Base-by-base conservation (phyloP, 2,888 invertebrate species). In the Eumerus sabulonum region DNA sequence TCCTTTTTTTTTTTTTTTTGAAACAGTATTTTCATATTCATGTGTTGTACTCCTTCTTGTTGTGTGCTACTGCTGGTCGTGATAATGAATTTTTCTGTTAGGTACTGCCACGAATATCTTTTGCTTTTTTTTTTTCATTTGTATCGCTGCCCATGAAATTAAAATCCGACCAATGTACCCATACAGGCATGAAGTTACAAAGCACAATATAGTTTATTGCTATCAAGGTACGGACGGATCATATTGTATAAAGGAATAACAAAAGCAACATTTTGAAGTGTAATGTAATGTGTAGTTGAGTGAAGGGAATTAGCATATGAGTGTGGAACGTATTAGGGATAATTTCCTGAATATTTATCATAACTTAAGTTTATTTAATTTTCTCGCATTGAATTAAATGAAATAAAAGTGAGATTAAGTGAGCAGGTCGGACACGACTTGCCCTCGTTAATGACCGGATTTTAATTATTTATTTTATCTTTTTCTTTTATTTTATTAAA, bases 261-360 rank as follows among this genome's bases (percentile, higher is more conserved):
- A 27, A 4, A 27, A 4, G n/a, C 2, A 27, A 27, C 27, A 27
- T 4, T 27, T 27, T 27, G 27, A n/a, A 40, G 40, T 40, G n/a
- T 40, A n/a, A 40, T n/a, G 12, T 40, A n/a, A 40, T 40, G n/a
- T 19, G 27, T 27, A 27, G 27, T 27, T 27, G 27, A 27, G 27
- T 7, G 3, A 7, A 27, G 27, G 27, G 3, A 40, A 77, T 77
- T 73, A 59, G 67, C 77, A 77, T 77, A 68, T 44, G n/a, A 62
- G 57, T 57, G 42, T 48, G 62, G 42, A 50, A 62, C 56, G 17
- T 45, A 60, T 50, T 56, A 53, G 51, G 44, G 42, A 77, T 72
- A 68, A 48, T 67, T 63, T 77, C 67, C 77, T 72, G 67, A 73
- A 73, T 77, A 77, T 67, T 77, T 77, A 77, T 72, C 77, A 77